Base-by-base conservation (phyloP, 2,888 invertebrate genomes). In the Tenthredo notha region DNA sequence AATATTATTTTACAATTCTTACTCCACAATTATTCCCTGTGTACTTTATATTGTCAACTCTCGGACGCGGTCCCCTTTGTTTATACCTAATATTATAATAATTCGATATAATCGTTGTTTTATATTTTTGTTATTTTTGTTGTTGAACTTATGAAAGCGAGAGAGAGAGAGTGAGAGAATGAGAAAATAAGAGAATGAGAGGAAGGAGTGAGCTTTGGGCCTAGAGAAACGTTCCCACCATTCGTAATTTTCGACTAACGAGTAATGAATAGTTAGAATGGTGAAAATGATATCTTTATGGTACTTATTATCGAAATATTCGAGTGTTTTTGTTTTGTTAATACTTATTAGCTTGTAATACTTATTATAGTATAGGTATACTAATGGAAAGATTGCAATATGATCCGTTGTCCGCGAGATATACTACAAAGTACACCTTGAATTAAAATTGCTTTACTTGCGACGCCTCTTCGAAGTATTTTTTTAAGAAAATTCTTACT, bases 291-390 rank as follows among this genome's bases (percentile, higher is more conserved):
- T 6, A 15, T 54, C 50, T 77, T 50, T 9, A 29, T 54, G n/a
- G 54, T 47, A 61, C 80, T 80, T 58, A 80, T 80, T 80, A 80
- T 80, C 89, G 89, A 90, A 88, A 88, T 88, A 87, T 87, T 88
- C 87, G 87, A 87, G 84, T 85, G 85, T 89, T 89, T 89, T 87
- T 86, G 87, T 85, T 85, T 86, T 85, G 77, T 86, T 84, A 85
- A 85, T 86, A 85, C 78, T 75, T 77, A 50, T 29, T 77, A 77
- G 50, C 29, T 80, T 21, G 61, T 80, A 37, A 77, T 78, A 78
- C 83, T 80, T 86, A 87, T 87, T 86, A 85, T 82, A 43, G 86
- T 87, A 77, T 77, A 77, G 77, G 77, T 77, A 77, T 77, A 77
- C 29, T 50, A 74, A 54, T 61, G 80, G 61, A 80, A 61, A 61